These are phyloP conservation scores for Shargacucullia verbasci DNA, from an alignment of 2,888 invertebrate genomes.

Conservation along the genomic window DNA sequence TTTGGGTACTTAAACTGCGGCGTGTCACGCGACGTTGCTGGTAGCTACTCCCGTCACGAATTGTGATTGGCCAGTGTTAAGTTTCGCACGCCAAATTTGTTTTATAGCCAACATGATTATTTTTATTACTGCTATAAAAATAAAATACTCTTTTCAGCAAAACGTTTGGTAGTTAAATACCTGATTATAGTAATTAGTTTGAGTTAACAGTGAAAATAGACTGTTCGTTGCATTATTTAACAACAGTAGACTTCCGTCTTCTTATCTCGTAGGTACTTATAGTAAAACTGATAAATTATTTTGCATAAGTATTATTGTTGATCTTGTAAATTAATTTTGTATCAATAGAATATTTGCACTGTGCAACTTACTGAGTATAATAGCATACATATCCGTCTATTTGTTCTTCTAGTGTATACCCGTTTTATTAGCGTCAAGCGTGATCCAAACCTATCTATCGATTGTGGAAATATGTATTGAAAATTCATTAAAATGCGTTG, in stretches of 20 bases:
- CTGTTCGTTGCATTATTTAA: slow-evolving; percentile 24
- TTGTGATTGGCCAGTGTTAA: slow-evolving; percentile 30
- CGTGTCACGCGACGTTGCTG: slow-evolving; percentile 38
- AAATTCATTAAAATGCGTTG: no score
- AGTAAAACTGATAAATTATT: slow-evolving; percentile 32
- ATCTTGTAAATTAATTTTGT: slow-evolving; percentile 40
- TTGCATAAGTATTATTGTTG: slow-evolving; percentile 35
- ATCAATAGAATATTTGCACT: slow-evolving; percentile 32
- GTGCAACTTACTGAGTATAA: slow-evolving; percentile 31
- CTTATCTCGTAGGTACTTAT: slow-evolving; percentile 37
- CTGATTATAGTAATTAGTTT: slow-evolving; percentile 2
- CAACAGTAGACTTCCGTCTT: slow-evolving; percentile 30
- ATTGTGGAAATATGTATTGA: no score
- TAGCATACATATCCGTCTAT: slow-evolving; percentile 17
- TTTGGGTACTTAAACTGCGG: slow-evolving; percentile 17
- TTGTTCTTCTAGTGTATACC: slow-evolving; percentile 20
- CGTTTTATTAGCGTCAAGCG: slow-evolving; percentile 30
- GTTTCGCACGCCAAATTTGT: slow-evolving; percentile 40
- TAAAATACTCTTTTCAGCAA: no score
- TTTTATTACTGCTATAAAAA: slow-evolving; percentile 20
- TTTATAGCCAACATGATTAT: slow-evolving; percentile 18
- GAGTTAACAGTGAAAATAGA: neutral
- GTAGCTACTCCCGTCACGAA: slow-evolving; percentile 26
- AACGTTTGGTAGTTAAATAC: neutral
- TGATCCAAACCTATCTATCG: slow-evolving; percentile 11